Conservation (phyloP, 2,888 invertebrate species). For the Sussaba pulchella region DNA sequence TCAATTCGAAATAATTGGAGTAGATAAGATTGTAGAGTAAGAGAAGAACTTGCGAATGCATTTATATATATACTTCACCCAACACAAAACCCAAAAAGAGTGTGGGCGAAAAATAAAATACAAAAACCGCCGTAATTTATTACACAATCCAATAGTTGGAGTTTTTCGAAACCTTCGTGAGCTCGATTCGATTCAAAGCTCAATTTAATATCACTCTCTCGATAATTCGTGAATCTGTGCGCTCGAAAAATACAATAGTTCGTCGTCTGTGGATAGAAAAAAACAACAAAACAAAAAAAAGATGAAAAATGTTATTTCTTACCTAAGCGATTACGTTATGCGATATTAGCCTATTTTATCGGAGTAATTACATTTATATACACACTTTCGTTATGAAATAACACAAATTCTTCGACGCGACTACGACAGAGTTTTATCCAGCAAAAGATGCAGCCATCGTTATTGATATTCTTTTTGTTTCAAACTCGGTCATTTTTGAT, state of each 20-base stretch:
- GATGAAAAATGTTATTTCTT: constrained; percentile 12
- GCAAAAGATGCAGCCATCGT: background rate
- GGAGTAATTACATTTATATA: constrained; percentile 60
- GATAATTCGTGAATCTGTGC: constrained; percentile 26
- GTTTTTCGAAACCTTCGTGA: constrained; percentile 8
- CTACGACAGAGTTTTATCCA: background rate
- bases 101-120: no score
- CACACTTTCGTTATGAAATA: constrained; percentile 44
- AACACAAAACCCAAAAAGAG: no score
- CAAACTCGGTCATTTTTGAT: no score
- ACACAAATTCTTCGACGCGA: constrained; percentile 8
- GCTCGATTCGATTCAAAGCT: constrained; percentile 19
- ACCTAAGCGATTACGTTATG: constrained; percentile 35
- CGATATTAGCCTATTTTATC: constrained; percentile 15
- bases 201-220: background rate
- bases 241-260: constrained; percentile 20
- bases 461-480: no score
- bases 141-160: no score
- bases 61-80: no score
- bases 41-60: no score
- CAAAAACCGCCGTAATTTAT: no score
- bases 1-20: no score
- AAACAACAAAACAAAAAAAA: constrained; percentile 9
- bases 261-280: constrained; percentile 25
- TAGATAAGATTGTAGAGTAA: no score